Evolutionary conservation across 92 coral and sea anemone species (phyloP).

Genomic region (Epizoanthus illoricatus): DNA sequence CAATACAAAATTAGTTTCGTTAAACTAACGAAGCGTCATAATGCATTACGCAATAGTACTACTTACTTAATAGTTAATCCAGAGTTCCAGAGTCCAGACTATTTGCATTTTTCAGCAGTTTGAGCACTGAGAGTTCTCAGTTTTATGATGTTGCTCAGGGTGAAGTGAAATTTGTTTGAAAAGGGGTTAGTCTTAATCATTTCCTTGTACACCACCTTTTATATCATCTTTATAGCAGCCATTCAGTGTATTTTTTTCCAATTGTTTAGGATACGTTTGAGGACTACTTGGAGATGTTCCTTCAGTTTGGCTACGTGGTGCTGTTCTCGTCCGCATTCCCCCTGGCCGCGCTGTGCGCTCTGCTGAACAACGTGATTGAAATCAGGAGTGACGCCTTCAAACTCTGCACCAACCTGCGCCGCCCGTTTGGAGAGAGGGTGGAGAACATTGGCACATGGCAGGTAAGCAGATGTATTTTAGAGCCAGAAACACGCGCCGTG

Average conservation of each 20-base stretch:
- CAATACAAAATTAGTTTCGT: too few species aligned
- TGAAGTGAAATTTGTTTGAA: too few species aligned
- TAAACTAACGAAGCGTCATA: too few species aligned
- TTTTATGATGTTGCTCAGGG: too few species aligned
- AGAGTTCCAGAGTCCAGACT: too few species aligned
- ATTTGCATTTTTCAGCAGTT: too few species aligned
- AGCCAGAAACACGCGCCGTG: background rate
- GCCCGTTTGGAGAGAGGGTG: slow-evolving; percentile 96
- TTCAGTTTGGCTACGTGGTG: slow-evolving; percentile 98
- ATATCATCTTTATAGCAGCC: background rate
- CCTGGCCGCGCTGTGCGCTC: slow-evolving; percentile 95
- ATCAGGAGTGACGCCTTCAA: slow-evolving; percentile 99
- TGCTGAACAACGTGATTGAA: slow-evolving; percentile 93
- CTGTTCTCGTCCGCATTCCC: slow-evolving; percentile 99
- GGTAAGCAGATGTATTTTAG: slow-evolving; percentile 49
- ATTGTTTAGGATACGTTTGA: slow-evolving; percentile 90
- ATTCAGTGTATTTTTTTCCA: background rate
- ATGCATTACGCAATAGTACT: too few species aligned
- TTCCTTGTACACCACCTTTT: background rate
- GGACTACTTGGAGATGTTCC: slow-evolving; percentile 98
- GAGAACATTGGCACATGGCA: slow-evolving; percentile 99
- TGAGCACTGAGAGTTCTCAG: too few species aligned
- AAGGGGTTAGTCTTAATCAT: too few species aligned
- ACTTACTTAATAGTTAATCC: too few species aligned
- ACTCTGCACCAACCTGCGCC: slow-evolving; percentile 93